phyloP scores from a whole-genome alignment of 2,113 vertebrate species.

The Odontophorus gujanensis region DNA sequence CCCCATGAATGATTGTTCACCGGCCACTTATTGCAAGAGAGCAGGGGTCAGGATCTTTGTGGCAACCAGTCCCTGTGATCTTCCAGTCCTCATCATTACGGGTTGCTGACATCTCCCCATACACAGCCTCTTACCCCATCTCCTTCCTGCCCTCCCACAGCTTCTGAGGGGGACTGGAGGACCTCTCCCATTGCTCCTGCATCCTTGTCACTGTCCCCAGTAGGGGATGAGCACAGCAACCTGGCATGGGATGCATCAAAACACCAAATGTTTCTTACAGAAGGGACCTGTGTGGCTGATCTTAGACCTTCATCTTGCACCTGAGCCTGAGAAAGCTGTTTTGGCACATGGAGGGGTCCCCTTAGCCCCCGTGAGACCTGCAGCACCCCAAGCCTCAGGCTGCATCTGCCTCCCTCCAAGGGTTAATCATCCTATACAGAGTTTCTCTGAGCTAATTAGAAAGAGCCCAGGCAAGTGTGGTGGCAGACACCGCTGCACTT shows the following conservation, averaged over 20 bases:
- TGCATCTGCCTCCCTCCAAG: neutral
- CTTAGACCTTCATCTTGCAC: neutral
- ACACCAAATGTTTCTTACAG: neutral
- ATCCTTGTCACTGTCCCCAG: neutral
- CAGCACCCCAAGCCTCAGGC: neutral
- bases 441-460: conserved; percentile 59
- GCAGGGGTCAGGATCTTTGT: neutral
- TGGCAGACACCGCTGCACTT: conserved; percentile 41
- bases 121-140: rapidly evolving
- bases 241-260: neutral
- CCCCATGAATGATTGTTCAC: rapidly evolving
- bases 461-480: conserved; percentile 53
- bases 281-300: neutral
- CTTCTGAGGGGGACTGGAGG: neutral
- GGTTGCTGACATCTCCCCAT: neutral
- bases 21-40: neutral
- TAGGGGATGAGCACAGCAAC: rapidly evolving
- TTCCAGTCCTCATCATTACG: rapidly evolving
- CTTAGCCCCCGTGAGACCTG: neutral
- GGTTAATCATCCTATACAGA: conserved; percentile 47
- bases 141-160: neutral
- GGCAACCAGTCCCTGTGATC: neutral
- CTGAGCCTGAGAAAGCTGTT: neutral
- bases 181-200: neutral
- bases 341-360: rapidly evolving